These are phyloP conservation scores for Gisinianus flammeolus DNA, from an alignment of 2,888 invertebrate species.

Conservation along the genomic window DNA sequence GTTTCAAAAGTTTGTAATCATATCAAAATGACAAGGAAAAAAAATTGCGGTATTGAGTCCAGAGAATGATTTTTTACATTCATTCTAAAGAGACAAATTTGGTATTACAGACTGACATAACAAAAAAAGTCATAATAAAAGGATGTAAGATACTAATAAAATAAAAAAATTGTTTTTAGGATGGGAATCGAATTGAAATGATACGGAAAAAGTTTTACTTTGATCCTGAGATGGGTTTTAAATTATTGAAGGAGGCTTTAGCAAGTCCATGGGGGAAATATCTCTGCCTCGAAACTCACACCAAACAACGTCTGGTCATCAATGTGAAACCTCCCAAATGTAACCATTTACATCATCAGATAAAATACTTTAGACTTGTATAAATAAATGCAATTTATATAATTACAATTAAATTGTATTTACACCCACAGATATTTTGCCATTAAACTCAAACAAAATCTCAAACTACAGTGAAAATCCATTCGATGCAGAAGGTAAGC, in stretches of 20 bases:
- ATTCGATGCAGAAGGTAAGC: not conserved
- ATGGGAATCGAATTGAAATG: constrained; percentile 42
- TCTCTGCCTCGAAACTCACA: constrained; percentile 40
- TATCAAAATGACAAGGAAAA: constrained; percentile 37
- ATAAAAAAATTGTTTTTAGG: constrained; percentile 34
- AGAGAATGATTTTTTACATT: constrained; percentile 47
- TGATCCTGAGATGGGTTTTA: constrained; percentile 48
- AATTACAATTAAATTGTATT: too few relatives aligned
- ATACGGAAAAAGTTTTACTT: constrained; percentile 39
- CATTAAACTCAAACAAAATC: not conserved
- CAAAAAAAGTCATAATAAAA: too few relatives aligned
- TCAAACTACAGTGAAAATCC: not conserved
- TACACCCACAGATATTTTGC: not conserved
- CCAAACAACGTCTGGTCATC: constrained; percentile 3
- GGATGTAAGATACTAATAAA: too few relatives aligned
- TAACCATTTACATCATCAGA: not conserved
- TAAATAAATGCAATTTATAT: too few relatives aligned
- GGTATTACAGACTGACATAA: too few relatives aligned
- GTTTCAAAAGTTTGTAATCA: constrained; percentile 43
- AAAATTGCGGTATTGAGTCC: constrained; percentile 43
- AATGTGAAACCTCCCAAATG: constrained; percentile 22
- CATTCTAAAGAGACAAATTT: too few relatives aligned
- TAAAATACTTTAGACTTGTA: too few relatives aligned
- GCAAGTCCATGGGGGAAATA: constrained; percentile 48
- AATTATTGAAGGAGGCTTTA: constrained; percentile 45